A percentile compares a stretch with the other conserved stretches of the same genome.
phyloP scores from a whole-genome alignment of 37 sponge, comb jelly and placozoan species.

The Crambe crambe region DNA sequence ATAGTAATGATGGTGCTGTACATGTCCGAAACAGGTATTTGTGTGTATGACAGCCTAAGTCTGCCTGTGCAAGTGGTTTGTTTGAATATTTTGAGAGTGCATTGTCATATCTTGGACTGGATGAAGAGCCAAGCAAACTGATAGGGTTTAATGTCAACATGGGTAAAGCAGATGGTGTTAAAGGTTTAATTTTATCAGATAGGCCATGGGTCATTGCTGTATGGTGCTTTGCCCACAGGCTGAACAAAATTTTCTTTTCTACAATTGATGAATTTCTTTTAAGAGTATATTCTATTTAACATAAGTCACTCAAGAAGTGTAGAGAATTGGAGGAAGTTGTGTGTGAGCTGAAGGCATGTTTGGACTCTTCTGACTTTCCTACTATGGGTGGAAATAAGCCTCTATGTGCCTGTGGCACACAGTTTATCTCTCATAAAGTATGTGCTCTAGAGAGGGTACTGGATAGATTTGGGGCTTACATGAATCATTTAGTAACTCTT shows the following conservation, averaged over 20 bases:
- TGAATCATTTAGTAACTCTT: constrained; percentile 55
- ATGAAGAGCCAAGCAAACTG: constrained; percentile 21
- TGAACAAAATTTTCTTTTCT: constrained; percentile 47
- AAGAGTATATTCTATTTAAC: constrained; percentile 56
- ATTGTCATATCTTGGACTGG: constrained; percentile 6
- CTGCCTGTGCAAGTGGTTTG: constrained; percentile 24
- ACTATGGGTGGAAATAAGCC: constrained; percentile 48
- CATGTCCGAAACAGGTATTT: constrained; percentile 21
- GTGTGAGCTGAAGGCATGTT: constrained; percentile 35
- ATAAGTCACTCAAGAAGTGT: constrained; percentile 75
- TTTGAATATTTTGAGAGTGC: constrained; percentile 30
- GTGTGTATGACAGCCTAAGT: constrained; percentile 16
- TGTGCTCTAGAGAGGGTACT: constrained; percentile 49
- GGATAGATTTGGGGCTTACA: constrained; percentile 64
- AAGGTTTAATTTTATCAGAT: constrained; percentile 25
- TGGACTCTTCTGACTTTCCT: constrained; percentile 49
- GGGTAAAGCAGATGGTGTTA: constrained; percentile 32
- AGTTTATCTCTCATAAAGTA: constrained; percentile 71
- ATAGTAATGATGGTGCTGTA: constrained; percentile 28
- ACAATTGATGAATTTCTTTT: constrained; percentile 63
- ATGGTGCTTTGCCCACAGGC: constrained; percentile 73
- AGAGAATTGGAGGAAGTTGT: constrained; percentile 60
- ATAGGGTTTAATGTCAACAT: constrained; percentile 57
- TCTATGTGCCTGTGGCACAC: constrained; percentile 67
- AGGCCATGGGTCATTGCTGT: constrained; percentile 56